Percentiles rank a stretch among this genome's conserved stretches.
Conservation (phyloP, 2,797 vertebrate genomes). For the Onychomys arenicola region DNA sequence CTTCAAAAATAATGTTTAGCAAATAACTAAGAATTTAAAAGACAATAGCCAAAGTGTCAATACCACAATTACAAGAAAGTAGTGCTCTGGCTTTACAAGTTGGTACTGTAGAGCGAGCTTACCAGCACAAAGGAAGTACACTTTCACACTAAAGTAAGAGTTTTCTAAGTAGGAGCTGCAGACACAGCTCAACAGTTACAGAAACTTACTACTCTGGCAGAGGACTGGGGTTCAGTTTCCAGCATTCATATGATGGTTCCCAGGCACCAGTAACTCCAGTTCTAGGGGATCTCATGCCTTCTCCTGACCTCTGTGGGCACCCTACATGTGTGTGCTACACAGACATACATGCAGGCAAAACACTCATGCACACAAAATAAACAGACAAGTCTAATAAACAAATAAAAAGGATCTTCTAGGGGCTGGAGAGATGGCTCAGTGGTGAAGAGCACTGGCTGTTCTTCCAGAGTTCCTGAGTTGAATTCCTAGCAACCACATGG, state of each 20-base stretch:
- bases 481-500: no score
- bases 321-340: neutral
- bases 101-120: neutral
- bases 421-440: no score
- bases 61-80: neutral
- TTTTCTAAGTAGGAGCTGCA: neutral
- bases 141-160: neutral
- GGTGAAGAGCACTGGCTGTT: no score
- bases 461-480: no score
- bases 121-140: neutral
- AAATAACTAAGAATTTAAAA: constrained; percentile 30
- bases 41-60: neutral
- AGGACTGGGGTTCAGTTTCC: neutral
- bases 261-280: neutral
- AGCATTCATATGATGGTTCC: neutral
- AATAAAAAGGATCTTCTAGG: neutral
- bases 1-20: neutral
- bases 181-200: neutral
- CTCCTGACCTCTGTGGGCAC: neutral
- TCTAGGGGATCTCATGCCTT: neutral
- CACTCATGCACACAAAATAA: neutral
- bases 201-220: neutral
- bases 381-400: neutral
- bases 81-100: neutral
- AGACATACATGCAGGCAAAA: neutral